These are phyloP conservation scores for Gallinago paraguaiae DNA, from an alignment of 2,113 vertebrate species.

Conservation along the genomic window DNA sequence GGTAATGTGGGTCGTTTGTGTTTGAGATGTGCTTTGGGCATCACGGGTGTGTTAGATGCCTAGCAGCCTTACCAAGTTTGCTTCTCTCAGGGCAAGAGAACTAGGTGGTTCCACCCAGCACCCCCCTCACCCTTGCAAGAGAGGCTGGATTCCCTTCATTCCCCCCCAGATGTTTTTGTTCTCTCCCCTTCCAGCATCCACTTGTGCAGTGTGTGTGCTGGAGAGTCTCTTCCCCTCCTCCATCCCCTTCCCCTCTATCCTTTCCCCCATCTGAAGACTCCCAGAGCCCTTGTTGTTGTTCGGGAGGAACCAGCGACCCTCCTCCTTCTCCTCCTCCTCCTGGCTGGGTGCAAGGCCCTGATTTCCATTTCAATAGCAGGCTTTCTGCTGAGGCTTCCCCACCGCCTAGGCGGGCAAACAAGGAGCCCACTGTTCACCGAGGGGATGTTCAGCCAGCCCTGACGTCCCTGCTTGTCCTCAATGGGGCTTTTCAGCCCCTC, in stretches of 20 bases:
- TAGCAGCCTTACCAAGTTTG: accelerated
- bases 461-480: slow-evolving; percentile 65
- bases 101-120: accelerated
- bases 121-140: accelerated
- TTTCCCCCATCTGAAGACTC: background rate
- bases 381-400: slow-evolving; percentile 74
- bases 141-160: background rate
- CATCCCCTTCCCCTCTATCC: background rate
- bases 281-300: background rate
- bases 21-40: background rate
- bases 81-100: accelerated
- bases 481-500: slow-evolving; percentile 73
- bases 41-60: accelerated
- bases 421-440: slow-evolving; percentile 74
- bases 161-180: background rate
- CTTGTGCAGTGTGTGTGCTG: background rate
- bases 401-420: slow-evolving; percentile 58
- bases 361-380: slow-evolving; percentile 82
- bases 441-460: slow-evolving; percentile 78
- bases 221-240: background rate
- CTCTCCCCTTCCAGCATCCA: background rate
- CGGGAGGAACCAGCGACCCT: background rate
- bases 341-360: slow-evolving; percentile 68
- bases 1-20: background rate
- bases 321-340: slow-evolving; percentile 41